A percentile compares a stretch with the other conserved stretches of the same genome.
Evolutionary conservation across 2,797 vertebrate species (phyloP).

Genomic region (Chloroceryle amazona): DNA sequence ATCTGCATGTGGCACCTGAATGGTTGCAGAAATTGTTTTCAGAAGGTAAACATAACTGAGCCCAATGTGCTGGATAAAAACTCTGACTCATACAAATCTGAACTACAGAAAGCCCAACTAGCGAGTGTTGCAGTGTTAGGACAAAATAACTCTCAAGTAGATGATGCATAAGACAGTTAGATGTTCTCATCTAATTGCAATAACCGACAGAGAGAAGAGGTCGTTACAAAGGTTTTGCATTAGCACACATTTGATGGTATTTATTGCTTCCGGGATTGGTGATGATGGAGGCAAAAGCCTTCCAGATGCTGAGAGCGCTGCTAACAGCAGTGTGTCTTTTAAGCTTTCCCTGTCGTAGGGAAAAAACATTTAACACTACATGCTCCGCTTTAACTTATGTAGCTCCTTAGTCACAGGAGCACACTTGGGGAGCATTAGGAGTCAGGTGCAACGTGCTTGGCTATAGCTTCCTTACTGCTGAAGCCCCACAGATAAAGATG

Average conservation of each 20-base stretch:
- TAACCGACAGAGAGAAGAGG: neutral
- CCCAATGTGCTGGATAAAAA: neutral
- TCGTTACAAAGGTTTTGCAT: neutral
- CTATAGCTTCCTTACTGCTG: neutral
- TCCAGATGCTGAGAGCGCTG: neutral
- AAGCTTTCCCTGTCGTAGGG: neutral
- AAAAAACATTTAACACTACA: neutral
- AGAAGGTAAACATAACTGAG: neutral
- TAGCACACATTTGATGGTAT: neutral
- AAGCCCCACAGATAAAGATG: neutral
- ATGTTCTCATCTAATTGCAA: slow-evolving; percentile 49
- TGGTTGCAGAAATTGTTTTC: neutral
- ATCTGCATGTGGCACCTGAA: neutral
- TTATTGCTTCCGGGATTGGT: neutral
- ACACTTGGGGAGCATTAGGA: neutral
- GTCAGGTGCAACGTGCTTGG: fast-evolving
- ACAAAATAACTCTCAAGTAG: slow-evolving; percentile 20
- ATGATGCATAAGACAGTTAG: slow-evolving; percentile 20
- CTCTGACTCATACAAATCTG: neutral
- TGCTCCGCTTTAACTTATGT: neutral
- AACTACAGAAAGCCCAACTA: neutral
- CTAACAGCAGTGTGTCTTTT: neutral
- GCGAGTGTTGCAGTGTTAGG: neutral
- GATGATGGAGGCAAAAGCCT: neutral
- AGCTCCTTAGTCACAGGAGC: neutral